Percentiles rank a stretch among this genome's conserved stretches.
These are phyloP conservation scores for Cossypha heuglini DNA, from an alignment of 2,797 vertebrate species.

Conservation along the genomic window DNA sequence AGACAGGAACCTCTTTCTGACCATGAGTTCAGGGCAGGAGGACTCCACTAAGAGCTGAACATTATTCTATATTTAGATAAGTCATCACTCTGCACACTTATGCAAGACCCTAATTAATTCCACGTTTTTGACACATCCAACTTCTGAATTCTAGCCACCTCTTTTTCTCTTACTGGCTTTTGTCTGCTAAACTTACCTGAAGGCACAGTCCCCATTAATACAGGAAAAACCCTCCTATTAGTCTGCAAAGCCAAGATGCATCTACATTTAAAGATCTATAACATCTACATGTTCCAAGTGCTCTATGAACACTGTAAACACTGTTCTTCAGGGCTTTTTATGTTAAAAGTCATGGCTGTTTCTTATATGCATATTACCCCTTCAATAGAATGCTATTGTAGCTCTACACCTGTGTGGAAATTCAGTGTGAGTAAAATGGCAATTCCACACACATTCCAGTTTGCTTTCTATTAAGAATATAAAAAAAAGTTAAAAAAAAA, in stretches of 20 bases:
- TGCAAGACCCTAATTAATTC: neutral
- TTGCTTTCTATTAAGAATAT: neutral
- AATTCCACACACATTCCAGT: neutral
- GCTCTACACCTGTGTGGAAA: neutral
- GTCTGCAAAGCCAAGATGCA: neutral
- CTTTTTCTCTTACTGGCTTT: neutral
- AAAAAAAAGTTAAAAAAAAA: neutral
- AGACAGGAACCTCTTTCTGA: neutral
- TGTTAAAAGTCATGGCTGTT: neutral
- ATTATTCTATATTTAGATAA: neutral
- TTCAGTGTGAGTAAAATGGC: neutral
- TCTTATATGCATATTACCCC: neutral
- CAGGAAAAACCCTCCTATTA: neutral
- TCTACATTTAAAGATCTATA: neutral
- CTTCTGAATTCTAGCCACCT: neutral
- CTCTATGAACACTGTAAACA: neutral
- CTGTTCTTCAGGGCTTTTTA: neutral
- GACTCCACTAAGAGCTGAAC: neutral
- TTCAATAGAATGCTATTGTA: neutral
- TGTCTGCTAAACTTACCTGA: neutral
- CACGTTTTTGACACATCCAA: neutral
- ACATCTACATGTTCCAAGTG: neutral
- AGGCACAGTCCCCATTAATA: neutral
- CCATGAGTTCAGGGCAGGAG: rapidly evolving
- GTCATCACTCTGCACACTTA: neutral